These are phyloP conservation scores for Dicentrarchus labrax DNA, from an alignment of 2,113 vertebrate genomes.

Conservation along the genomic window DNA sequence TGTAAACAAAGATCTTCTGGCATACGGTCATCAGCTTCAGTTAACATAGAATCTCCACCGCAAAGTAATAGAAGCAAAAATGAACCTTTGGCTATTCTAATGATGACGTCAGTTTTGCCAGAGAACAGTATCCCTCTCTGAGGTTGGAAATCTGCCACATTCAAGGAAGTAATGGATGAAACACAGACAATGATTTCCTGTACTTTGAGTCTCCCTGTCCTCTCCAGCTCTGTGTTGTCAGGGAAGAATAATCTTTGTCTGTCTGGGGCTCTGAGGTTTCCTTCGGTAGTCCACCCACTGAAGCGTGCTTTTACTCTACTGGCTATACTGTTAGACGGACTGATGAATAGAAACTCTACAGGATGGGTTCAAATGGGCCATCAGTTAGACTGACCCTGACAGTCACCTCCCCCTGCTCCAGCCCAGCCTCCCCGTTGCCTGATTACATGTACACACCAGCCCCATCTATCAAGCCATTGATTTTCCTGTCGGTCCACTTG, in stretches of 20 bases:
- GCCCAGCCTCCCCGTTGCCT: conserved; percentile 63
- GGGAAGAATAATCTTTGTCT: conserved; percentile 52
- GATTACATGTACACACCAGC: conserved; percentile 76
- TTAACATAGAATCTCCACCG: background rate
- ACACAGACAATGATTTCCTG: conserved; percentile 66
- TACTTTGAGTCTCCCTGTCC: conserved; percentile 20
- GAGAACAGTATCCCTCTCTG: conserved; percentile 7
- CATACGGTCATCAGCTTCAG: background rate
- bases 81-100: background rate
- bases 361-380: conserved; percentile 69
- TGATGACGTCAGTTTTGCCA: conserved; percentile 17
- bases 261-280: conserved; percentile 41
- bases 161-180: conserved; percentile 50
- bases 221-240: conserved; percentile 47
- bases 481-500: conserved; percentile 79
- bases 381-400: conserved; percentile 73
- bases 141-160: conserved; percentile 46
- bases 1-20: conserved; percentile 7
- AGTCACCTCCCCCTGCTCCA: conserved; percentile 53
- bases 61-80: conserved; percentile 4
- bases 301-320: conserved; percentile 41
- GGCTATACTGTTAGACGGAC: conserved; percentile 22
- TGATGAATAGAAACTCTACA: conserved; percentile 56
- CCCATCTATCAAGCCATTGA: conserved; percentile 83
- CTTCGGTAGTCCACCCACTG: conserved; percentile 44